Percentiles rank a stretch among this genome's conserved stretches.
phyloP scores from a whole-genome alignment of 2,797 vertebrate species.

The Silurus lanzhouensis region DNA sequence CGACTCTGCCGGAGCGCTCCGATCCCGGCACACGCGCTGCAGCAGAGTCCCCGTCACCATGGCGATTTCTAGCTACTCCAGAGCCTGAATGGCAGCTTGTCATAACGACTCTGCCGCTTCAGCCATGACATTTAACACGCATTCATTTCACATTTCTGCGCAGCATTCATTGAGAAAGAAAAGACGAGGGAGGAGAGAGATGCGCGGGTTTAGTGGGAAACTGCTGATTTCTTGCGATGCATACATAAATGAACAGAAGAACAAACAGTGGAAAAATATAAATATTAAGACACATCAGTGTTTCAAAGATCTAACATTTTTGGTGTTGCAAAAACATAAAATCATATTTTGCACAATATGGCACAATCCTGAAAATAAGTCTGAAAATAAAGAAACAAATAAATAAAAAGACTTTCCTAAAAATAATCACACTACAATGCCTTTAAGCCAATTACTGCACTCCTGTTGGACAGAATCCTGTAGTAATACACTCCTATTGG shows the following conservation, averaged over 20 bases:
- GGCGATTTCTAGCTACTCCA: constrained; percentile 42
- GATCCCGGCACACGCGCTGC: background rate
- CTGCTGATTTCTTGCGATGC: background rate
- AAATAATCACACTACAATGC: background rate
- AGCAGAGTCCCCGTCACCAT: constrained; percentile 48
- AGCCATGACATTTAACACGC: constrained; percentile 47
- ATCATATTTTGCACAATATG: background rate
- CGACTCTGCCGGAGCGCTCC: background rate
- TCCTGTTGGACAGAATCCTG: too few species aligned
- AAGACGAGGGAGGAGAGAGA: background rate
- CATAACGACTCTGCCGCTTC: constrained; percentile 45
- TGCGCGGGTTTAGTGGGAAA: background rate
- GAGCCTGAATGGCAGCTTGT: constrained; percentile 37
- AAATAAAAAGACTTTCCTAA: background rate
- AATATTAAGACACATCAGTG: background rate
- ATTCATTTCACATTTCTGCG: constrained; percentile 31
- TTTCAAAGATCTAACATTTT: background rate
- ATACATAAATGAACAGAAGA: background rate
- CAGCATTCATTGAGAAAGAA: constrained; percentile 37
- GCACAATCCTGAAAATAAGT: background rate
- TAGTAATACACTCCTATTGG: too few species aligned
- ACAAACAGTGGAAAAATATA: background rate
- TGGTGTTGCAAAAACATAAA: background rate
- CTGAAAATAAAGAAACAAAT: background rate
- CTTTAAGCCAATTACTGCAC: background rate